Evolutionary conservation across 2,797 vertebrate species (phyloP), one percentile per base, ranked within the genome.

Genomic region (Argyrosomus regius): DNA sequence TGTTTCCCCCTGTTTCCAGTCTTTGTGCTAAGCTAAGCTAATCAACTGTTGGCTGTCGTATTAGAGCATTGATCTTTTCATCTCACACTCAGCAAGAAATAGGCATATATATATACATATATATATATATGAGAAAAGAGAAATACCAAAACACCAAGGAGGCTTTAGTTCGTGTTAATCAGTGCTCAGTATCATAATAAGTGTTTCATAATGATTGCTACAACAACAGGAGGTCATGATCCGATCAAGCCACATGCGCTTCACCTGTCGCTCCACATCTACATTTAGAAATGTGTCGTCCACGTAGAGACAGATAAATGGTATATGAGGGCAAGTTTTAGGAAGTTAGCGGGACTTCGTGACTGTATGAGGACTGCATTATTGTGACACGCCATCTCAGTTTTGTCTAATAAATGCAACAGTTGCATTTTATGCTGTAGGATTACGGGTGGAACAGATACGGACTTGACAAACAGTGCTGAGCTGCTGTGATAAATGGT

Each of bases 401-500:
- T 61, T 59, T 24, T 67, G 14, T 57, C n/a, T 22, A 52, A 78
- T 20, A 16, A 10, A 31, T 62, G 53, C 49, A 41, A 48, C 24
- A 6, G 43, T 58, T 3, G 26, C 57, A 41, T 70, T 24, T 17
- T 8, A n/a, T 49, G 62, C 57, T 26, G 57, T 16, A 28, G 65
- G 52, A 28, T 70, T 50, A 50, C 35, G 28, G 75, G 3, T 17
- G 24, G 50, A 84, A 60, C 72, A 69, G 78, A 77, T 77, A 53
- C 52, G 58, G 75, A 71, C 35, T 46, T 50, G 53, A 61, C 64
- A 61, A 85, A 67, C 41, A 59, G 45, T 3, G 39, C 62, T 73
- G 62, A 75, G 75, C 85, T 53, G 75, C 75, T 72, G 69, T 54
- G 59, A 72, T 73, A 49, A 84, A 82, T 63, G 61, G 60, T 74